Base-by-base conservation (phyloP, 92 coral and sea anemone species). In the Umimayanthus kanabou region DNA sequence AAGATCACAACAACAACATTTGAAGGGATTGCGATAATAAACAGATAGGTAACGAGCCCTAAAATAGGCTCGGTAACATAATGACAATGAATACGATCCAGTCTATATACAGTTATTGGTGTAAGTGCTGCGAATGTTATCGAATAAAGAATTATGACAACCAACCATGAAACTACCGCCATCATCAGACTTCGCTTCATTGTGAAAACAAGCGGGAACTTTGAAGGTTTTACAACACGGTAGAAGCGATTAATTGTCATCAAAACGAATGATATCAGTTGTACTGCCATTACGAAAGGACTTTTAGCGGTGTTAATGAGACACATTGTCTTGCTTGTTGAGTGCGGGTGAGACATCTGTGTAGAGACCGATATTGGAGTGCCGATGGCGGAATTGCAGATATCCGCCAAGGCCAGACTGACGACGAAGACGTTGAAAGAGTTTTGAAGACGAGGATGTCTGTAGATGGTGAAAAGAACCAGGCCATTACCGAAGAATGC, bases 241-340 rank as follows among this genome's bases (percentile, higher is more conserved):
- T 79, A 79, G 47, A 43, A 79, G 39, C 83, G 83, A 53, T 79
- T 79, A 26, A 79, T 25, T 55, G 83, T 57, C 83, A 79, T 79
- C 39, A 53, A 26, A 55, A 70, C 83, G 16, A 79, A 55, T 43
- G 70, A 79, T 70, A 28, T 15, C 39, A 79, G 26, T 57, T 20
- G 47, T 13, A 79, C 83, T 4, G 67, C 2, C 26, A 70, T 79
- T 40, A 53, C 25, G 25, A 76, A 26, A 42, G 58, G 58, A 14
- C 14, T 4, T 53, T 53, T 53, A 14, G 14, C 18, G 14, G 18
- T 53, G 18, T 53, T 53, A 11, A 53, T 53, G 58, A 16, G 18
- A 16, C 58, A 53, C 18, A 13, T 0, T 53, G 58, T 53, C 58
- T 53, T 53, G 58, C 58, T 53, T 3, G 18, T 53, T 53, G 18